Evolutionary conservation across 2,113 vertebrate genomes (phyloP).

Genomic region (Sylvietta virens): DNA sequence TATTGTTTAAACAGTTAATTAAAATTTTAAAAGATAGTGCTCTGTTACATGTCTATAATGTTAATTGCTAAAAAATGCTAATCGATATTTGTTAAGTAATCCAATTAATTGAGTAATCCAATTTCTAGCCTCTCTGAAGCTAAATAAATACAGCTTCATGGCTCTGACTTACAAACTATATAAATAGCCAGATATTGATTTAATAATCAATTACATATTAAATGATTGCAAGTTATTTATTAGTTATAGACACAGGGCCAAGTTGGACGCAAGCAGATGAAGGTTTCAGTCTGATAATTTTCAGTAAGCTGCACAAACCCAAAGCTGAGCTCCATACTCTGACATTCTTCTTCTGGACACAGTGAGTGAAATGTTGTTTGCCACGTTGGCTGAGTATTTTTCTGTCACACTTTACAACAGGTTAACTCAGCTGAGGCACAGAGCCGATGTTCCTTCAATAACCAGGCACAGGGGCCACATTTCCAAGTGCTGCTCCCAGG

Average conservation of each 20-base stretch:
- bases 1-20: conserved; percentile 74
- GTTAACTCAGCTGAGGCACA: background rate
- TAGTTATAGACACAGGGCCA: background rate
- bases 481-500: background rate
- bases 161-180: background rate
- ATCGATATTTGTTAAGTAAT: conserved; percentile 55
- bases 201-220: conserved; percentile 40
- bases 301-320: background rate
- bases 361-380: background rate
- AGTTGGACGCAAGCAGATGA: background rate
- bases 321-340: background rate
- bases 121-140: conserved; percentile 10
- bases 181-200: conserved; percentile 12
- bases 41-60: conserved; percentile 53
- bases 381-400: background rate
- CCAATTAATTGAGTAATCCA: conserved; percentile 37
- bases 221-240: background rate
- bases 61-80: conserved; percentile 47
- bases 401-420: background rate
- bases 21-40: conserved; percentile 64
- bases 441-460: background rate
- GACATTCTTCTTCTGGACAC: background rate
- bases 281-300: background rate
- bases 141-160: conserved; percentile 35
- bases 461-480: background rate